These are phyloP conservation scores for Carlito syrichta DNA, from an alignment of 2,113 vertebrate species.

Conservation along the genomic window DNA sequence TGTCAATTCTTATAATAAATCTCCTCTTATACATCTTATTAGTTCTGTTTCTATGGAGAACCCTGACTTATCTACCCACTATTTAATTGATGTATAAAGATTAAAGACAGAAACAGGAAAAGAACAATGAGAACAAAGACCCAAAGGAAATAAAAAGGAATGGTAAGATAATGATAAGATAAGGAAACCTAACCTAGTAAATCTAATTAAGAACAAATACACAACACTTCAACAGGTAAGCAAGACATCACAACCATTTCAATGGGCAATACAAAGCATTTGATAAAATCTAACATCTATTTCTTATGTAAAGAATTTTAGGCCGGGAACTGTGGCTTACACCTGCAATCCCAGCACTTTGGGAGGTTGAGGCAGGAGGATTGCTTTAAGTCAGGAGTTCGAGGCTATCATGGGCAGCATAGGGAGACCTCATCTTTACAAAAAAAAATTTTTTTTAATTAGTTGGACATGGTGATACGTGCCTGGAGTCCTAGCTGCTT, in stretches of 20 bases:
- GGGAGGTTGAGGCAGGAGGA: no score
- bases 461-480: no score
- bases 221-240: neutral
- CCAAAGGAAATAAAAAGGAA: neutral
- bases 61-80: no score
- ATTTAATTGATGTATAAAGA: neutral
- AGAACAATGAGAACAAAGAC: neutral
- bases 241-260: neutral
- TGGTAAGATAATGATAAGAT: neutral
- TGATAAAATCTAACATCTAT: neutral
- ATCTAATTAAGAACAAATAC: neutral
- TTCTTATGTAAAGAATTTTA: neutral
- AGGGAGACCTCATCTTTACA: no score
- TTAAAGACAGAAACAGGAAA: neutral
- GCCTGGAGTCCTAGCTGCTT: no score
- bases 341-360: no score
- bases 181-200: neutral
- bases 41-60: neutral
- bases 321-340: no score
- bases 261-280: neutral
- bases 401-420: no score
- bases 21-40: neutral
- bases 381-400: no score
- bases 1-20: neutral
- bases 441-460: no score